phyloP scores from a whole-genome alignment of 1,140 invertebrate species.

The Portunus trituberculatus region DNA sequence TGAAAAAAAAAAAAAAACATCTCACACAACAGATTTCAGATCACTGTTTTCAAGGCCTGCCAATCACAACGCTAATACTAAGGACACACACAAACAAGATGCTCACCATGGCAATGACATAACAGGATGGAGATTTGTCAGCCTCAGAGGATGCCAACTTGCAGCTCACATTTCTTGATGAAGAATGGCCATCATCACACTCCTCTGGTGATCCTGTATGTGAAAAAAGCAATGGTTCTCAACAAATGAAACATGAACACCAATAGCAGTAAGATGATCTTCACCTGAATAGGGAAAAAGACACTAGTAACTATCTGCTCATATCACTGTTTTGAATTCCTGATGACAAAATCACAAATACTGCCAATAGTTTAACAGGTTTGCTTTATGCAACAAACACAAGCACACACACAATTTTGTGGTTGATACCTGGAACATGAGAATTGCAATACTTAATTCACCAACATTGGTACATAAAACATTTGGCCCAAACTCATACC shows the following conservation, averaged over 20 bases:
- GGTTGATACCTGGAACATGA: no score
- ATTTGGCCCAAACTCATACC: neutral
- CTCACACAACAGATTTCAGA: neutral
- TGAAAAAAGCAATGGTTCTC: neutral
- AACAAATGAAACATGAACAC: no score
- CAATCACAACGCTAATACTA: neutral
- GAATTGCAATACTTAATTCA: no score
- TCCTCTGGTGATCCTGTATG: neutral
- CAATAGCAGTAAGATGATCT: no score
- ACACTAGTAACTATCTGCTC: no score
- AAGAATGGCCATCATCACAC: neutral
- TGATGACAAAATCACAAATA: no score
- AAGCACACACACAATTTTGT: no score
- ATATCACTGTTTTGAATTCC: no score
- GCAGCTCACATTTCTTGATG: neutral
- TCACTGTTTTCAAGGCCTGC: neutral
- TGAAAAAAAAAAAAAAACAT: no score
- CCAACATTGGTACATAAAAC: neutral
- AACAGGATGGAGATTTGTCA: neutral
- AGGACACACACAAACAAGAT: neutral
- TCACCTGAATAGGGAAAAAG: no score
- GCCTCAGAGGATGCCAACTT: neutral
- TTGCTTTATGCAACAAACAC: no score
- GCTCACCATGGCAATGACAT: neutral
- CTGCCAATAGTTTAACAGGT: no score